Conservation (phyloP, 2,113 vertebrate species). For the Alaudala cheleensis region DNA sequence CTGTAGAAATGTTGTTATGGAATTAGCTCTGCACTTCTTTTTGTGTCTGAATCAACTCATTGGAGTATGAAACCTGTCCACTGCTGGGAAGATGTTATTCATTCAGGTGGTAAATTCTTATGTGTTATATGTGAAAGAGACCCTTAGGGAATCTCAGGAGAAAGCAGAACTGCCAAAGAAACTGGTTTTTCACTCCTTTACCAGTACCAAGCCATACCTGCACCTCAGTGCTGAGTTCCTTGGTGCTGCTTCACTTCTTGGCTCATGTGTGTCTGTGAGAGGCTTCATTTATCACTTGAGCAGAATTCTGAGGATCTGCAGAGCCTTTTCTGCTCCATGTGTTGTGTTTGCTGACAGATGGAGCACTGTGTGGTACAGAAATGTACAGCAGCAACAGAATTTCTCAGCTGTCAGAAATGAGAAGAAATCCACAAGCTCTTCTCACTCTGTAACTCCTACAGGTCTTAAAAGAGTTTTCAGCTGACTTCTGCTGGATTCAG, state of each 20-base stretch:
- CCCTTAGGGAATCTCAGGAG: not conserved
- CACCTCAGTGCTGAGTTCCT: too few species aligned
- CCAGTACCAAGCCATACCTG: not conserved
- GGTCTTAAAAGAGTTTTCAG: not conserved
- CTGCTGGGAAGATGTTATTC: not conserved
- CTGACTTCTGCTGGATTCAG: not conserved
- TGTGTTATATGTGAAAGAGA: not conserved
- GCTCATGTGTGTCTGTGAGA: not conserved
- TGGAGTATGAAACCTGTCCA: not conserved
- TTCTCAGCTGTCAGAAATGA: not conserved
- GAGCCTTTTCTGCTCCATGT: not conserved
- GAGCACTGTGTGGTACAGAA: not conserved
- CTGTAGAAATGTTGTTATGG: not conserved
- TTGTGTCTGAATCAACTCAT: not conserved
- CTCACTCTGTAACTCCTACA: not conserved
- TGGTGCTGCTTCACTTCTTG: fast-evolving
- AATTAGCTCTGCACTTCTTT: not conserved
- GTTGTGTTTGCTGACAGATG: not conserved
- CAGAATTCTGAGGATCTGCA: not conserved
- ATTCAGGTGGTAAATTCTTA: not conserved
- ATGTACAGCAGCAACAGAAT: not conserved
- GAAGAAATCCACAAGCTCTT: not conserved
- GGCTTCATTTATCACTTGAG: not conserved
- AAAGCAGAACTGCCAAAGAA: not conserved
- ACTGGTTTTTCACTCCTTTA: not conserved